Base-by-base conservation (phyloP, 2,113 vertebrate species). In the Fulica atra region DNA sequence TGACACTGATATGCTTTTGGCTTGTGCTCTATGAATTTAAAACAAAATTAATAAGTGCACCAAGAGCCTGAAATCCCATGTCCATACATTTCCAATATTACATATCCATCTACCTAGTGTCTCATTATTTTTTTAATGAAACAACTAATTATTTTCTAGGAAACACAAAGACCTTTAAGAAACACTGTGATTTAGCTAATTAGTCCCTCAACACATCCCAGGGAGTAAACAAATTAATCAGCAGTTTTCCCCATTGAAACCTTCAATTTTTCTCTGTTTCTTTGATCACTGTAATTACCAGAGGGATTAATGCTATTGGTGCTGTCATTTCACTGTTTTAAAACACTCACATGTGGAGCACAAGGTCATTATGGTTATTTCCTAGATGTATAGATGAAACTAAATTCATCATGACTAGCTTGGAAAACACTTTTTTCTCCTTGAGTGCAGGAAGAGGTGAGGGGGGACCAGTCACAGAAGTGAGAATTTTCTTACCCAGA, bases 181-280 rank as follows among this genome's bases (percentile, higher is more conserved):
- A 18, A 6, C 44, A 64, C 24, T 38, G 51, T 71, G 86, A 86
- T 91, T 92, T 93, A 91, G 53, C 31, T 95, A 95, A 88, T 95
- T 93, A 96, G 50, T 94, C 71, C 68, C 54, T 93, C 81, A 77
- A 50, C 16, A 50, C 11, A 86, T 86, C 72, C 68, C 61, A 79
- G 51, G 40, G 68, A 76, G 72, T 60, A 92, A 96, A 92, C 76
- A 97, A 94, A 94, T 89, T 84, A 95, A 72, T 31, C 42, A 79
- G 23, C 61, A 79, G 23, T 79, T 96, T 78, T 26, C 24, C 14
- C 33, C 14, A 53, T 23, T 86, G 69, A 95, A 96, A 92, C 57
- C 48, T 79, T 24, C 72, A 86, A 59, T 84, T 60, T 92, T 79
- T 77, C 76, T 54, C 36, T 44, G 9, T 86, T 89, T 93, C 69